These are phyloP conservation scores for Leptosomus discolor DNA, from an alignment of 2,113 vertebrate species.

Conservation along the genomic window DNA sequence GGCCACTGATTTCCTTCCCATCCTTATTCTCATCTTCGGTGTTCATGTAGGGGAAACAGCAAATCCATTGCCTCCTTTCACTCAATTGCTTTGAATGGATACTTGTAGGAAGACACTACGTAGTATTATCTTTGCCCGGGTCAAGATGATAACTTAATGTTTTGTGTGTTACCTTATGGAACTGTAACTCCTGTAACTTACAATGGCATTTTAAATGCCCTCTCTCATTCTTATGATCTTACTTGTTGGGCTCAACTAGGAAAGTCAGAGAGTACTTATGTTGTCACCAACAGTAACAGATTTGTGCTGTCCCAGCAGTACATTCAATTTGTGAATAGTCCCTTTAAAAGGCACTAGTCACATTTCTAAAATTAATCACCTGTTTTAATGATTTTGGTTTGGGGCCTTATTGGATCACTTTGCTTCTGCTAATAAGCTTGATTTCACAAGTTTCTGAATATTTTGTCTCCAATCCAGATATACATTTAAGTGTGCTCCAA, in stretches of 20 bases:
- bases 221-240: background rate
- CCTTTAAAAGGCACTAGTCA: background rate
- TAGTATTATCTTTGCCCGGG: background rate
- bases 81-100: background rate
- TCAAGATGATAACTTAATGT: background rate
- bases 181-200: background rate
- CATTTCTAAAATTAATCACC: background rate
- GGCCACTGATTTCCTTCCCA: background rate
- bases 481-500: background rate
- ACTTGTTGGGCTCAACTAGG: background rate
- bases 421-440: background rate
- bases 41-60: background rate
- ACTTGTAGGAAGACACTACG: background rate
- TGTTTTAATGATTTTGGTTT: background rate
- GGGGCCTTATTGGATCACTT: background rate
- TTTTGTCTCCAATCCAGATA: background rate
- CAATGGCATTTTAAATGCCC: background rate
- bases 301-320: background rate
- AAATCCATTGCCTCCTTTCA: background rate
- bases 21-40: background rate
- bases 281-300: background rate
- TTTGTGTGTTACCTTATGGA: background rate
- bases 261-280: background rate
- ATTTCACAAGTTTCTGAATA: background rate
- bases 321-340: background rate